Base-by-base conservation (phyloP, 92 coral and sea anemone genomes). In the Actinernus sp. region DNA sequence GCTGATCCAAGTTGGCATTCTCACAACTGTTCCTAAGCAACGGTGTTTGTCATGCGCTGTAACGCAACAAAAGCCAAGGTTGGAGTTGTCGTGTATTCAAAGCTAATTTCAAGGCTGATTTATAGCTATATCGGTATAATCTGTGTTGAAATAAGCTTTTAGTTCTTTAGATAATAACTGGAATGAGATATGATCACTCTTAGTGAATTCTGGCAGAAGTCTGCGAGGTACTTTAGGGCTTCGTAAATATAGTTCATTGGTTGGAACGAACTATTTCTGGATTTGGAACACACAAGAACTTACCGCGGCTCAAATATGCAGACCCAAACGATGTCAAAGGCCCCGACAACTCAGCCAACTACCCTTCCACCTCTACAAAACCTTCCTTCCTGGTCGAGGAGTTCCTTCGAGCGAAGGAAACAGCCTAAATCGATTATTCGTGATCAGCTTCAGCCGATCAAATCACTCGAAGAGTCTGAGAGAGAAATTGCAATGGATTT, bases 381-480 rank as follows among this genome's bases (percentile, higher is more conserved):
- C 66, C 81, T 95, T 29, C 99, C 99, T 51, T 95, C 99, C 31
- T 95, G 99, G 99, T 91, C 99, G 19, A 79, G 99, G 58, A 95
- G 93, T 62, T 86, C 97, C 58, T 74, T 95, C 36, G 95, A 89
- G 55, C 86, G 99, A 52, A 61, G 88, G 55, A 91, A 78, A 69
- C 88, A 80, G 49, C 90, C 90, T 39, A 88, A 96, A 58, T 79
- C 89, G 20, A 84, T 95, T 29, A 72, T 89, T 52, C 97, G 97
- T 65, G 99, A 95, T 55, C 95, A 79, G 38, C 82, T 79, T 0
- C 79, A 71, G 44, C 74, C 92, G 2, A 65, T 76, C 49, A 83
- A 76, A 51, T 50, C 71, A 18, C 56, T 78, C 46, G 89, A 65
- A 45, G 61, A 71, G 49, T 52, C 63, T 45, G 78, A 73, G 44